These are phyloP conservation scores for Anabacerthia variegaticeps DNA, from an alignment of 2,797 vertebrate species.

Conservation along the genomic window DNA sequence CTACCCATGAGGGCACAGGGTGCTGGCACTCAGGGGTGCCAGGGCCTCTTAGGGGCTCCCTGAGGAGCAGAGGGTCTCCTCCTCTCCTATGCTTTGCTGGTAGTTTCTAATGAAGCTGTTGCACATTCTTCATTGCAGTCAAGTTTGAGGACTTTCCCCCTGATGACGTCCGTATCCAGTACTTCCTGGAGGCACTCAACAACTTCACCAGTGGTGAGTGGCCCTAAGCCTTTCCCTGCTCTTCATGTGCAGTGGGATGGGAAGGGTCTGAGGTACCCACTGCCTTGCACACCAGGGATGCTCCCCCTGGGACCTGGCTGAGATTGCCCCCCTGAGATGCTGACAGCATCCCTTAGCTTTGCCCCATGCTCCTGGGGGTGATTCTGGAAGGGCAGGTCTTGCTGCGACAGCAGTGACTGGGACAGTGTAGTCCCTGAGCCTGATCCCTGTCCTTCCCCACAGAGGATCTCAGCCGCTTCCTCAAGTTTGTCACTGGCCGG, in stretches of 20 bases:
- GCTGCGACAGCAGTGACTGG: fast-evolving
- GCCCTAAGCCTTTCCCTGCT: background rate
- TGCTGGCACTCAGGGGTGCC: background rate
- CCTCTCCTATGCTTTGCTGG: background rate
- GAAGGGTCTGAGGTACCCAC: background rate
- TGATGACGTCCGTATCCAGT: constrained; percentile 82
- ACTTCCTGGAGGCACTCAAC: constrained; percentile 90
- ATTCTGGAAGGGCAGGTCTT: background rate
- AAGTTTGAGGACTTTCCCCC: constrained; percentile 88
- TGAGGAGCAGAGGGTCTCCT: background rate
- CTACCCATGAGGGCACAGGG: background rate
- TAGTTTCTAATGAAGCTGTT: background rate
- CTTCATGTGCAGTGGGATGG: fast-evolving
- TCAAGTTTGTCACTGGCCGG: constrained; percentile 94
- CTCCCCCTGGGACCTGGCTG: background rate
- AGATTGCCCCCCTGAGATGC: background rate
- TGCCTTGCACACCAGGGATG: background rate
- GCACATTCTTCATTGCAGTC: constrained; percentile 67
- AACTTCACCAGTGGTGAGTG: constrained; percentile 92
- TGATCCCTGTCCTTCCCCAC: background rate
- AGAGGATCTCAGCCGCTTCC: constrained; percentile 97
- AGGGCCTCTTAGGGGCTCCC: background rate
- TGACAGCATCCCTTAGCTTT: background rate
- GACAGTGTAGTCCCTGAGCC: background rate
- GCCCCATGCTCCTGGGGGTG: background rate